Evolutionary conservation across 1,140 invertebrate species (phyloP).

Genomic region (Panonychus citri): DNA sequence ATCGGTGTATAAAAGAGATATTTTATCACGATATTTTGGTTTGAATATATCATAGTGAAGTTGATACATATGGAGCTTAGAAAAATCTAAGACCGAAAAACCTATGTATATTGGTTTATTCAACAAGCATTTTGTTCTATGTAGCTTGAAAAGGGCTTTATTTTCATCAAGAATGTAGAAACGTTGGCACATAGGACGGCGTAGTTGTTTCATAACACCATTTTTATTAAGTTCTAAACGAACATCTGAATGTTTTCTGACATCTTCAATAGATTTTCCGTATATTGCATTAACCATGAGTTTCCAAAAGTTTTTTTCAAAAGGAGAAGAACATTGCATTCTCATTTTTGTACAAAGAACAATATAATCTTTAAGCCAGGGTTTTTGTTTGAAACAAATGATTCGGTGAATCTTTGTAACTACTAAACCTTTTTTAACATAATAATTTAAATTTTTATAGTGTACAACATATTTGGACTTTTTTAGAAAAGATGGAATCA

Average conservation of each 20-base stretch:
- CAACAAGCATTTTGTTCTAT: slow-evolving; percentile 14
- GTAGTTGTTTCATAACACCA: slow-evolving; percentile 19
- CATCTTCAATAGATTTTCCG: slow-evolving; percentile 28
- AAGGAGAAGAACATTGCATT: slow-evolving; percentile 15
- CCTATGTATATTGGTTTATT: slow-evolving; percentile 19
- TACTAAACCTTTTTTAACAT: slow-evolving; percentile 23
- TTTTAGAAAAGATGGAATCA: too few species aligned
- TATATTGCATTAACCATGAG: slow-evolving; percentile 27
- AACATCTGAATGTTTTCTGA: slow-evolving; percentile 24
- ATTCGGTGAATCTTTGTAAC: slow-evolving; percentile 27
- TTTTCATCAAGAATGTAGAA: too few species aligned
- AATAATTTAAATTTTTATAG: too few species aligned
- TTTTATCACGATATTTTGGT: slow-evolving; percentile 13
- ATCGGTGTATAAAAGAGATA: slow-evolving; percentile 12
- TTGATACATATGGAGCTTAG: slow-evolving; percentile 18
- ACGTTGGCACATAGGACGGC: slow-evolving; percentile 23
- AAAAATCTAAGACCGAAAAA: slow-evolving; percentile 15
- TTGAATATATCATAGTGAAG: slow-evolving; percentile 18
- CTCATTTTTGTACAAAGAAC: slow-evolving; percentile 22
- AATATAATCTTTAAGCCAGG: slow-evolving; percentile 25
- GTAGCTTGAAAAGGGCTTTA: slow-evolving; percentile 9
- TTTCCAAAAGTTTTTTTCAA: slow-evolving; percentile 20
- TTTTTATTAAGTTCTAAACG: slow-evolving; percentile 19
- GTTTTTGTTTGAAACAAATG: slow-evolving; percentile 25
- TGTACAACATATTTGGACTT: too few species aligned